Conservation (phyloP, 2,888 invertebrate genomes). For the Aradus depressus region DNA sequence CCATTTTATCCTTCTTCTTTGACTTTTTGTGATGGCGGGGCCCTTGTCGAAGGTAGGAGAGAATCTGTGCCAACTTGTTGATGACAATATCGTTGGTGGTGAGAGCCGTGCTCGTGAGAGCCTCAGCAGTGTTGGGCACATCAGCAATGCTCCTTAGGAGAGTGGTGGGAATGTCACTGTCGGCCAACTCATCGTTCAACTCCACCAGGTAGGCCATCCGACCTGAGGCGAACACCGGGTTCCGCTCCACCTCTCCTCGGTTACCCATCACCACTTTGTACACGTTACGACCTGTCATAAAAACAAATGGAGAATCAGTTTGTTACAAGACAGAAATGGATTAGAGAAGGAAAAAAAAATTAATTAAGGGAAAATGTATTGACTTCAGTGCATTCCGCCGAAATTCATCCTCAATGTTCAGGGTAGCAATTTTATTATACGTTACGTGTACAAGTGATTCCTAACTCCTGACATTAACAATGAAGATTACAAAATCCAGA, state of each 20-base stretch:
- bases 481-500: no score
- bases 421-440: no score
- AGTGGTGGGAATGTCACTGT: slow-evolving; percentile 92
- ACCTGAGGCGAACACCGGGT: slow-evolving; percentile 87
- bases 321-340: no score
- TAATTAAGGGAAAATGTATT: no score
- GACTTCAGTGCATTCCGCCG: no score
- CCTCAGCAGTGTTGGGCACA: slow-evolving; percentile 63
- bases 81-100: slow-evolving; percentile 80
- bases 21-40: slow-evolving; percentile 59
- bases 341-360: no score
- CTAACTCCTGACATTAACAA: no score
- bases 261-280: slow-evolving; percentile 40
- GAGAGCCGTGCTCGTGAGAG: slow-evolving; percentile 50
- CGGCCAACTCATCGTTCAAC: slow-evolving; percentile 70
- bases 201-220: slow-evolving; percentile 99
- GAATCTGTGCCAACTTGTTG: slow-evolving; percentile 92
- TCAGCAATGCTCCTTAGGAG: slow-evolving; percentile 86
- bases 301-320: no score
- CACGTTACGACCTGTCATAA: no score
- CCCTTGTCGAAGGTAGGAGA: slow-evolving; percentile 88
- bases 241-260: slow-evolving; percentile 49
- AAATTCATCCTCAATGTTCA: no score
- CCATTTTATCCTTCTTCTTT: slow-evolving; percentile 52
- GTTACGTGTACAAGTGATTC: no score